These are phyloP conservation scores for Eristalis tenax DNA, from an alignment of 2,888 invertebrate species.

Conservation along the genomic window DNA sequence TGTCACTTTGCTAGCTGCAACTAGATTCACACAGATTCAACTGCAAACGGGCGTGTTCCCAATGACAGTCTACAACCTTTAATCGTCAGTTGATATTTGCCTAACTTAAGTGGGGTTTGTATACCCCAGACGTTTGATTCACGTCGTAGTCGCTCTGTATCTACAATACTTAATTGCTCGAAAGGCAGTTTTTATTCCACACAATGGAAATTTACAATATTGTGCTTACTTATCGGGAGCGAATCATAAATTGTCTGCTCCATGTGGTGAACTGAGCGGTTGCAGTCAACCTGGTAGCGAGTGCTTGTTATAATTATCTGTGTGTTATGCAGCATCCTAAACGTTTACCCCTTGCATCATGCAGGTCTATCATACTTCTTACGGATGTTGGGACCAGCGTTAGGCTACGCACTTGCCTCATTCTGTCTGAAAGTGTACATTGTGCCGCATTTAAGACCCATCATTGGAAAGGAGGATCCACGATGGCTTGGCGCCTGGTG, in stretches of 20 bases:
- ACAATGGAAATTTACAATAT: conserved; percentile 22
- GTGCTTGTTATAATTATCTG: background rate
- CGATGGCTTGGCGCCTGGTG: conserved; percentile 93
- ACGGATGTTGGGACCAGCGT: conserved; percentile 86
- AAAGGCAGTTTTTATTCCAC: background rate
- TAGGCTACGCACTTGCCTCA: conserved; percentile 86
- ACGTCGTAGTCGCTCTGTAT: background rate
- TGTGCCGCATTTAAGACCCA: conserved; percentile 85
- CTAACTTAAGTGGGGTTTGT: conserved; percentile 27
- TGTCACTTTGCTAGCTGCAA: background rate
- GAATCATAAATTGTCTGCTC: conserved; percentile 12
- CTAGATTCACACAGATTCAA: background rate
- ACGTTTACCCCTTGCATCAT: conserved; percentile 29
- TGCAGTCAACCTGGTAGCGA: background rate
- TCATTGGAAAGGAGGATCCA: conserved; percentile 86
- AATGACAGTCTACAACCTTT: conserved; percentile 38
- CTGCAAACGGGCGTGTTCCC: background rate
- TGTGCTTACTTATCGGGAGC: conserved; percentile 16
- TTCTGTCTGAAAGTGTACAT: conserved; percentile 86
- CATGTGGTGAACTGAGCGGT: background rate
- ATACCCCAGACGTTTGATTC: background rate
- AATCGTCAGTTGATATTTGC: conserved; percentile 26
- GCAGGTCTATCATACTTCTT: conserved; percentile 86
- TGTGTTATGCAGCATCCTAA: background rate
- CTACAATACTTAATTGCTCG: conserved; percentile 18